Conservation (phyloP, 2,888 invertebrate species). For the Rhamnusium bicolor region DNA sequence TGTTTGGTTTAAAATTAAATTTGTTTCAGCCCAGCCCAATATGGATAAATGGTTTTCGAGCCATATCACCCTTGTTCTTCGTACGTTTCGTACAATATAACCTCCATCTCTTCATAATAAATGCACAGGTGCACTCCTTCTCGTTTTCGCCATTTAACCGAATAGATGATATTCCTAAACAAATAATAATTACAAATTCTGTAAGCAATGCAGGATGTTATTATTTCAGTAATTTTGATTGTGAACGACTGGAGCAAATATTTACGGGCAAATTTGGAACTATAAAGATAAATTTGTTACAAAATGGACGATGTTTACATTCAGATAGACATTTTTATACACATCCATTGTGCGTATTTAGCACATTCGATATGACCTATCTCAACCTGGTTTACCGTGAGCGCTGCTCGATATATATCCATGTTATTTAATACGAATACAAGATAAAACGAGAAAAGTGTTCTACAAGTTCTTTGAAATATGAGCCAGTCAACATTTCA, state of each 20-base stretch:
- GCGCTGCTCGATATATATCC: constrained; percentile 32
- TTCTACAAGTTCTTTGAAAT: constrained; percentile 3
- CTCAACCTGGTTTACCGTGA: constrained; percentile 43
- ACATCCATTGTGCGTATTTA: background rate
- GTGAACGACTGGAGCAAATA: constrained; percentile 20
- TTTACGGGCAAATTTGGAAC: constrained; percentile 16
- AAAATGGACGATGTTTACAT: constrained; percentile 40
- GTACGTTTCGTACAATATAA: constrained; percentile 70
- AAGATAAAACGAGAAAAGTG: constrained; percentile 32
- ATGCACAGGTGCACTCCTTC: constrained; percentile 40
- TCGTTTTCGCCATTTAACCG: constrained; percentile 50
- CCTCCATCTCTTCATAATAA: constrained; percentile 71
- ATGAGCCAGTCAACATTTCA: constrained; percentile 2
- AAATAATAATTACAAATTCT: constrained; percentile 15
- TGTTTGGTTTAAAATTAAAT: background rate
- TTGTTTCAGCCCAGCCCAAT: constrained; percentile 59
- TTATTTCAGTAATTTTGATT: constrained; percentile 34
- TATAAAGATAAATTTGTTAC: constrained; percentile 28
- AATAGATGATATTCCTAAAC: constrained; percentile 15
- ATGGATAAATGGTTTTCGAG: constrained; percentile 53
- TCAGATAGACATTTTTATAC: constrained; percentile 27
- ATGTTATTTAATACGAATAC: constrained; percentile 40
- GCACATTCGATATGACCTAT: constrained; percentile 36
- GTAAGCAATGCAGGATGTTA: background rate
- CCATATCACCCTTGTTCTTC: constrained; percentile 68